Percentiles rank a stretch among this genome's conserved stretches.
Evolutionary conservation across 2,888 invertebrate species (phyloP).

Genomic region (Didymodactylos carnosus): DNA sequence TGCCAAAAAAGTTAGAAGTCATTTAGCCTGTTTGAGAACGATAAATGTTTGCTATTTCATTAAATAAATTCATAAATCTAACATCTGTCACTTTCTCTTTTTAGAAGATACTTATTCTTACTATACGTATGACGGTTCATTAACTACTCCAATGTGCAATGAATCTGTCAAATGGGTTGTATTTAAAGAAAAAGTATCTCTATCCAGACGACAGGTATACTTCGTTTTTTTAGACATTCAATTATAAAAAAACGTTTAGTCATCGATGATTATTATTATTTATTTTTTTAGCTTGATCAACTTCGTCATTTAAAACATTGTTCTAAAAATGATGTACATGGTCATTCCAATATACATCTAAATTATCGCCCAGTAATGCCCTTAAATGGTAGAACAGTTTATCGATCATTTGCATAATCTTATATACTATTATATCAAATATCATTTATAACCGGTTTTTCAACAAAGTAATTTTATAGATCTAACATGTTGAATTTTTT

Average conservation of each 20-base stretch:
- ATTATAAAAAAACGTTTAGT: background rate
- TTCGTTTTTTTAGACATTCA: too few relatives aligned
- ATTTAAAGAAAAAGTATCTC: background rate
- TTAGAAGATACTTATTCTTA: slow-evolving; percentile 1
- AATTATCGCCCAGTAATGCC: slow-evolving; percentile 9
- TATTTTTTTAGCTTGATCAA: background rate
- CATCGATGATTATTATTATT: background rate
- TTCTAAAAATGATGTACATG: background rate
- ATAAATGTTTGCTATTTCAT: background rate
- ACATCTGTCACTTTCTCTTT: background rate
- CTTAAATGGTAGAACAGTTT: slow-evolving; percentile 7
- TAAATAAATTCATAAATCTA: background rate
- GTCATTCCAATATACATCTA: background rate
- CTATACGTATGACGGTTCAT: slow-evolving; percentile 11
- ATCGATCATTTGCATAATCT: slow-evolving; percentile 1
- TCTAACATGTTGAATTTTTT: too few relatives aligned
- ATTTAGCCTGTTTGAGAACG: too few relatives aligned
- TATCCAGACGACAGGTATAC: slow-evolving; percentile 4
- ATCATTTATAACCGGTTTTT: too few relatives aligned
- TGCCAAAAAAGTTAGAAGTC: too few relatives aligned
- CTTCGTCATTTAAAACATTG: background rate
- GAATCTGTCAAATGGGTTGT: slow-evolving; percentile 10
- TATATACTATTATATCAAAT: background rate
- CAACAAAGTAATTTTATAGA: too few relatives aligned
- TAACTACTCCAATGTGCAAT: slow-evolving; percentile 10